These are phyloP conservation scores for Oreonectes daqikongensis DNA, from an alignment of 2,797 vertebrate genomes.

Conservation along the genomic window DNA sequence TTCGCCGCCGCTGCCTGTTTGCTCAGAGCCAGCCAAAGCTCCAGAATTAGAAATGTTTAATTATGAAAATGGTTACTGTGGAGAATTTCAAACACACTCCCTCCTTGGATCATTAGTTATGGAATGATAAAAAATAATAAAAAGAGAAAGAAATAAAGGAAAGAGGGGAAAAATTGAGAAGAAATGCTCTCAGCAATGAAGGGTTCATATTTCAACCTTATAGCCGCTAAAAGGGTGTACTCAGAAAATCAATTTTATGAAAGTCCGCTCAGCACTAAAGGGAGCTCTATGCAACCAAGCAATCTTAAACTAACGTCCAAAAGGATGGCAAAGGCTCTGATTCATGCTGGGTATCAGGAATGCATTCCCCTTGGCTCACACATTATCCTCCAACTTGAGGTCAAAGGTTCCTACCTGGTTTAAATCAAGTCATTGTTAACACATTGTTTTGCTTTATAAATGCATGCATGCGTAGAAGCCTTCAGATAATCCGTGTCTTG, in stretches of 20 bases:
- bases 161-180: conserved; percentile 56
- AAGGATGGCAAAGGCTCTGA: conserved; percentile 80
- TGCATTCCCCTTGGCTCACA: conserved; percentile 86
- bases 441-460: neutral
- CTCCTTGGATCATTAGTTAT: conserved; percentile 95
- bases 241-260: conserved; percentile 99
- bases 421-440: conserved; percentile 81
- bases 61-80: conserved; percentile 96
- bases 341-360: conserved; percentile 88
- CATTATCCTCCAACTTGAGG: conserved; percentile 86
- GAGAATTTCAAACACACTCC: conserved; percentile 93
- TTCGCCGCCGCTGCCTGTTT: conserved; percentile 81
- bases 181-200: conserved; percentile 97
- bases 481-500: no score
- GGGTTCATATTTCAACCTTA: conserved; percentile 99
- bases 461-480: no score
- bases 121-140: conserved; percentile 74
- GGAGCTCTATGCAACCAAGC: conserved; percentile 94
- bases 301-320: conserved; percentile 94
- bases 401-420: conserved; percentile 83
- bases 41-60: conserved; percentile 98
- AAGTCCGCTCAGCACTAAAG: conserved; percentile 96
- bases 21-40: conserved; percentile 93
- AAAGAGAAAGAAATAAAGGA: conserved; percentile 68
- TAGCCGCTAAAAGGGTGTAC: conserved; percentile 97